Percentiles rank a stretch among this genome's conserved stretches.
Conservation (phyloP, 2,113 vertebrate genomes). For the Hippoglossus stenolepis region DNA sequence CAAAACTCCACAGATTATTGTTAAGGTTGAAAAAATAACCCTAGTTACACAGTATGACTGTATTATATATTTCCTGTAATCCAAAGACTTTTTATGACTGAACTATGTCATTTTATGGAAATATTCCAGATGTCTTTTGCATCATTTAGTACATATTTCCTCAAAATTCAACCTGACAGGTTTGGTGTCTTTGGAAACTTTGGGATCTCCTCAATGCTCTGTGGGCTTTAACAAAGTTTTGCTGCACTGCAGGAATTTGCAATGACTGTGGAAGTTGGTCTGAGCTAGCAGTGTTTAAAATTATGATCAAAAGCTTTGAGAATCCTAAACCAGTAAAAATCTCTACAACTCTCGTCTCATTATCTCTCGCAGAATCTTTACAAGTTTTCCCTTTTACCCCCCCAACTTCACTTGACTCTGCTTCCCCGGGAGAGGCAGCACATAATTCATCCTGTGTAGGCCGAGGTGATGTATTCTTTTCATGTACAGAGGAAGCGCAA, state of each 20-base stretch:
- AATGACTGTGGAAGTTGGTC: not conserved
- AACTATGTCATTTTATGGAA: not conserved
- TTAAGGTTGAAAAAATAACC: not conserved
- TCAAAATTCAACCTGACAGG: not conserved
- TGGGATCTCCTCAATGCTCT: not conserved
- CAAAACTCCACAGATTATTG: not conserved
- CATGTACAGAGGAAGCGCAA: conserved; percentile 78
- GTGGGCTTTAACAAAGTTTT: conserved; percentile 5
- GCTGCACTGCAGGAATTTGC: not conserved
- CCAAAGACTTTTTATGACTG: not conserved
- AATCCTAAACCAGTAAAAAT: conserved; percentile 11
- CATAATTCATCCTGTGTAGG: conserved; percentile 69
- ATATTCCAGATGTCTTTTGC: not conserved
- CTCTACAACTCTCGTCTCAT: not conserved
- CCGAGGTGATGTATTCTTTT: conserved; percentile 76
- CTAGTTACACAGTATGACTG: not conserved
- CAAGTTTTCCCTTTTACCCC: conserved; percentile 13
- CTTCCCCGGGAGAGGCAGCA: conserved; percentile 16
- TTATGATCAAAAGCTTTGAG: conserved; percentile 16
- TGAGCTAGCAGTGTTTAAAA: not conserved
- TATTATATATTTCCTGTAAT: not conserved
- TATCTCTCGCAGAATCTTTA: conserved; percentile 27
- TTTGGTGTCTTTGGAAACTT: conserved; percentile 1
- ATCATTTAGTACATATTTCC: conserved; percentile 1
- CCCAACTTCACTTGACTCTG: not conserved